Percentiles rank a stretch among this genome's conserved stretches.
Conservation (phyloP, 2,797 vertebrate species). For the Potorous gilbertii region DNA sequence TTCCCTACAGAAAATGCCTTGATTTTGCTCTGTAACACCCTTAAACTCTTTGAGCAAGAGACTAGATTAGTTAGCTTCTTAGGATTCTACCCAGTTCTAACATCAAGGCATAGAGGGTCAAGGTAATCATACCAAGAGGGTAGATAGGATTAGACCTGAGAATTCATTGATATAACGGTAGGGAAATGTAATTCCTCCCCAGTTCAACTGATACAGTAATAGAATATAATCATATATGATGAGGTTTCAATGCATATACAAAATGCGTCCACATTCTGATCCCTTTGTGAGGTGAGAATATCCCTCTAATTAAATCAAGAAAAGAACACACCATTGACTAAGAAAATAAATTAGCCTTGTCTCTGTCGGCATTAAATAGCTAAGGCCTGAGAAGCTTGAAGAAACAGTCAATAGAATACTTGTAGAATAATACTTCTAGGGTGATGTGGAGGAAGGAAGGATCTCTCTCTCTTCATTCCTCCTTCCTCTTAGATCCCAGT, state of each 20-base stretch:
- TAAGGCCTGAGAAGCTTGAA: background rate
- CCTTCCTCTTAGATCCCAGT: background rate
- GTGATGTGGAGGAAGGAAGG: background rate
- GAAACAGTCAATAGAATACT: background rate
- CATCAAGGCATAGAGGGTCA: background rate
- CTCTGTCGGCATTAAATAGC: background rate
- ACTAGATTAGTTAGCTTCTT: background rate
- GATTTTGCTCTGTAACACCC: background rate
- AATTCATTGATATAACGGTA: background rate
- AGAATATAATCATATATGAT: background rate
- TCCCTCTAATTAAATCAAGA: background rate
- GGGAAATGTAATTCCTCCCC: background rate
- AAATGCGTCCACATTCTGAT: background rate
- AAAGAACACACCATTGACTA: background rate
- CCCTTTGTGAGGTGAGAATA: background rate
- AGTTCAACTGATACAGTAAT: background rate
- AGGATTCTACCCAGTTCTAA: background rate
- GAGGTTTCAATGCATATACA: background rate
- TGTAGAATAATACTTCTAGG: background rate
- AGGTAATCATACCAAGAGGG: background rate
- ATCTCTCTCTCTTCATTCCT: background rate
- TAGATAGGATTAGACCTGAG: background rate
- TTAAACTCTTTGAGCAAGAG: background rate
- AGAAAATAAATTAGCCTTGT: background rate
- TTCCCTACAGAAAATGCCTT: background rate